These are phyloP conservation scores for Acrocephalus kingi DNA, from an alignment of 2,113 vertebrate species.

Conservation along the genomic window DNA sequence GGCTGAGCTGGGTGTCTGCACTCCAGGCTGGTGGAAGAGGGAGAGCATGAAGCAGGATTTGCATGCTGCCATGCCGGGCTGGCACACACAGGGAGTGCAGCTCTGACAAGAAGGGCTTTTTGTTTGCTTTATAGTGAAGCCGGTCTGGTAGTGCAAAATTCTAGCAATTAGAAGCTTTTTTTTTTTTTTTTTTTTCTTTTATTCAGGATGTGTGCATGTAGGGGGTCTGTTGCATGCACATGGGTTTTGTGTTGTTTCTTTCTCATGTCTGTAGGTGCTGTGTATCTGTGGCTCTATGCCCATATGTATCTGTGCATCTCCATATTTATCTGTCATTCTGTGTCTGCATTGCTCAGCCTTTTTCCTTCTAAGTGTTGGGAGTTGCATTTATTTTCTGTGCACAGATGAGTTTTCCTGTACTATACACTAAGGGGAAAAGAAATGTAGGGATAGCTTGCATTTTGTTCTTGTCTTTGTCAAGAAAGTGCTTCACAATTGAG, in stretches of 20 bases:
- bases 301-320: background rate
- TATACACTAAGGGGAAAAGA: background rate
- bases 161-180: background rate
- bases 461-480: background rate
- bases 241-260: background rate
- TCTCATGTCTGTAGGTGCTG: background rate
- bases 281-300: background rate
- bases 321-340: slow-evolving; percentile 31
- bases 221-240: background rate
- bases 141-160: background rate
- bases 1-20: background rate
- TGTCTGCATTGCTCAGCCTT: slow-evolving; percentile 20
- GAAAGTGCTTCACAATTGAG: background rate
- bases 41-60: background rate
- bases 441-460: background rate
- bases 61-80: background rate
- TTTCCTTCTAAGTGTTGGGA: background rate
- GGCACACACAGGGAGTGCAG: background rate
- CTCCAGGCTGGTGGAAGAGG: background rate
- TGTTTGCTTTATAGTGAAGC: background rate
- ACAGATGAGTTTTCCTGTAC: background rate
- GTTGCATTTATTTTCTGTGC: background rate
- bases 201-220: background rate
- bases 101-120: background rate
- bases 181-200: slow-evolving; percentile 8